phyloP scores from a whole-genome alignment of 2,113 vertebrate genomes.

The Centrocercus urophasianus region DNA sequence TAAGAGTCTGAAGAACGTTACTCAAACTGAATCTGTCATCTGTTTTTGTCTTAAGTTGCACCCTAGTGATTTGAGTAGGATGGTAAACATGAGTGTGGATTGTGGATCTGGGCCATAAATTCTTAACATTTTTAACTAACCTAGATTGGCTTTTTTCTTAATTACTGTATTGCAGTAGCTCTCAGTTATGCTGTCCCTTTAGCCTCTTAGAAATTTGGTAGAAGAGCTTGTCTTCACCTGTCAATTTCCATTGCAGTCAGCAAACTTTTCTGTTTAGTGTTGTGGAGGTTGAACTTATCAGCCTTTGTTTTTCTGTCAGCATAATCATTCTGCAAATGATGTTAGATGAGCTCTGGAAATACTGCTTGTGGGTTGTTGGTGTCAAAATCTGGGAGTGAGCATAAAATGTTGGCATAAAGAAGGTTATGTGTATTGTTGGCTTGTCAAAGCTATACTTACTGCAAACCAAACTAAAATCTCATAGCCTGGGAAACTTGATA shows the following conservation, averaged over 20 bases:
- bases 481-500: not conserved
- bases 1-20: not conserved
- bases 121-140: not conserved
- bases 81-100: not conserved
- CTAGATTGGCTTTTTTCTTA: not conserved
- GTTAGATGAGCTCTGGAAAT: not conserved
- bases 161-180: not conserved
- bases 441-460: not conserved
- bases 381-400: not conserved
- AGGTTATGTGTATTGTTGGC: not conserved
- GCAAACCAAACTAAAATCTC: not conserved
- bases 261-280: not conserved
- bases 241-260: not conserved
- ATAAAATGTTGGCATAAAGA: not conserved
- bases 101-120: constrained; percentile 10
- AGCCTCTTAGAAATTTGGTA: not conserved
- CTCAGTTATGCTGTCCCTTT: not conserved
- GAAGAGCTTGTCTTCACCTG: not conserved
- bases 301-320: not conserved
- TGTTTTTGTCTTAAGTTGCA: constrained; percentile 24
- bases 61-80: not conserved
- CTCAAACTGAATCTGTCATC: not conserved
- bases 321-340: not conserved
- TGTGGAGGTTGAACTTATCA: not conserved
- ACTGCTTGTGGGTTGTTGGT: not conserved